Percentiles rank a stretch among this genome's conserved stretches.
Conservation (phyloP, 2,113 vertebrate genomes). For the Australoheros scitulus region DNA sequence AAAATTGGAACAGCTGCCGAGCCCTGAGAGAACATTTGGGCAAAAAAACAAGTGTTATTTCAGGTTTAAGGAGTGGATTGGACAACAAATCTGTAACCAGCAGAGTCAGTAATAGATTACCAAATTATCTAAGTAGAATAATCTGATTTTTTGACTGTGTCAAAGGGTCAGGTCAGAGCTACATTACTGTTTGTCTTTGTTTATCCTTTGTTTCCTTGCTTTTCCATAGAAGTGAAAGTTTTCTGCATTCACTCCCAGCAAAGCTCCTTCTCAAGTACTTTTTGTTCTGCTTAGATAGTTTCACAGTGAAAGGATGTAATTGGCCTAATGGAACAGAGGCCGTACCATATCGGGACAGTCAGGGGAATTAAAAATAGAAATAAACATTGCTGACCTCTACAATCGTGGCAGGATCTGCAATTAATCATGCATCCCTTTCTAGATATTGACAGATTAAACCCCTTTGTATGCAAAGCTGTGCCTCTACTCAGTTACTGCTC, state of each 20-base stretch:
- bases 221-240: not conserved
- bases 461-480: slow-evolving; percentile 33
- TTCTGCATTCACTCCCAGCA: not conserved
- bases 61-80: not conserved
- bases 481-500: slow-evolving; percentile 18
- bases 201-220: not conserved
- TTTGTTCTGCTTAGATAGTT: not conserved
- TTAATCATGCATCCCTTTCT: slow-evolving; percentile 1
- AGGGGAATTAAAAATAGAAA: slow-evolving; percentile 15
- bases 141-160: not conserved
- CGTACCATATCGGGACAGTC: not conserved
- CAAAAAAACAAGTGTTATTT: slow-evolving; percentile 1
- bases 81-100: not conserved
- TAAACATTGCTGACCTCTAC: slow-evolving; percentile 16
- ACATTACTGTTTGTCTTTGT: not conserved
- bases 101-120: not conserved
- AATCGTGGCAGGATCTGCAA: slow-evolving; percentile 11
- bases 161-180: not conserved
- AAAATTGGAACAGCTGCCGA: not conserved
- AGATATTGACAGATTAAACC: slow-evolving; percentile 15
- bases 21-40: not conserved
- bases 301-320: not conserved
- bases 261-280: not conserved
- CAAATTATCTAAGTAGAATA: not conserved
- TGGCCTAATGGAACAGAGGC: not conserved